Evolutionary conservation across 2,113 vertebrate genomes (phyloP).

Genomic region (Prunella fulvescens): DNA sequence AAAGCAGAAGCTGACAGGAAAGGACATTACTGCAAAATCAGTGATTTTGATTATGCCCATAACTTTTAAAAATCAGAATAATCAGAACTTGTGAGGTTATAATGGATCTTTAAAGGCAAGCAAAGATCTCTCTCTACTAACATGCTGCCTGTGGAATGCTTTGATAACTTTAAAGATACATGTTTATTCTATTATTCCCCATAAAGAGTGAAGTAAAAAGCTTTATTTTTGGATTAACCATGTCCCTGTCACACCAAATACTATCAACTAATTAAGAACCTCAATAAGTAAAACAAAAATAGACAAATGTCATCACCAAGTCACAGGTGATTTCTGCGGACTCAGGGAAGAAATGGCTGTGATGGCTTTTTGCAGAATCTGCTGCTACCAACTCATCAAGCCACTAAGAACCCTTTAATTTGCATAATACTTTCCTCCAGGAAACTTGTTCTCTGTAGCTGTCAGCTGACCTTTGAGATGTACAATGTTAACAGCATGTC

Average conservation of each 20-base stretch:
- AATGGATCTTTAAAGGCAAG: background rate
- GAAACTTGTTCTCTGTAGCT: background rate
- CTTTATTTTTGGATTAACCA: background rate
- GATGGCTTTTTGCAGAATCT: background rate
- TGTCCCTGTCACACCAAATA: background rate
- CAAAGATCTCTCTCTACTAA: background rate
- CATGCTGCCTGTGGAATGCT: background rate
- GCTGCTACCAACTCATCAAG: background rate
- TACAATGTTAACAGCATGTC: background rate
- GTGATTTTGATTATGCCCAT: background rate
- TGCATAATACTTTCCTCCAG: background rate
- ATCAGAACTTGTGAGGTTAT: background rate
- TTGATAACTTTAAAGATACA: background rate
- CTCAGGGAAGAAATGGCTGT: background rate
- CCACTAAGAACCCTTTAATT: background rate
- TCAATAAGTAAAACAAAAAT: background rate
- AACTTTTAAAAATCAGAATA: background rate
- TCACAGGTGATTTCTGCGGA: background rate
- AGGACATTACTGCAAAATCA: background rate
- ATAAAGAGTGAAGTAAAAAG: background rate
- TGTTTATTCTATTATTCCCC: background rate
- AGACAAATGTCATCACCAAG: background rate
- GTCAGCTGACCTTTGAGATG: background rate
- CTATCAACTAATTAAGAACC: background rate
- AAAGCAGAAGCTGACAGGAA: background rate